Conservation (phyloP, 2,888 invertebrate species). For the Melipona bicolor region DNA sequence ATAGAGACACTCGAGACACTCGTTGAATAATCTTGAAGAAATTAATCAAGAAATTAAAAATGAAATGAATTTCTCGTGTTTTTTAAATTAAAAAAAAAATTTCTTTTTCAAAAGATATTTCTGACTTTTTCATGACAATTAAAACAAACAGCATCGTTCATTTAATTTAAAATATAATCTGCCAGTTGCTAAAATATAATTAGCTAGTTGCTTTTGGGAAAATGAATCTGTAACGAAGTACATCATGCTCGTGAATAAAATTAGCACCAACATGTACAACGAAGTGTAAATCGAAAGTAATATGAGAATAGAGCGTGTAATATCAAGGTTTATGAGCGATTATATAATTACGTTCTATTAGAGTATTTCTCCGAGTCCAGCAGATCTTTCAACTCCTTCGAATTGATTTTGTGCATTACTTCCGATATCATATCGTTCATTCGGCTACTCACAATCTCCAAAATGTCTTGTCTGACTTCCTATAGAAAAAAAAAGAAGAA, state of each 20-base stretch:
- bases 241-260: neutral
- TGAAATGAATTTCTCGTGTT: neutral
- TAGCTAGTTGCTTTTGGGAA: neutral
- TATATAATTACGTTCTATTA: conserved; percentile 57
- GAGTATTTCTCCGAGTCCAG: conserved; percentile 49
- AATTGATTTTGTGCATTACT: conserved; percentile 44
- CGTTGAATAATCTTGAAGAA: too few species aligned
- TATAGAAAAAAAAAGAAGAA: conserved; percentile 25
- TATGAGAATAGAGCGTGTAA: neutral
- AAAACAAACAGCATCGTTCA: neutral
- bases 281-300: neutral
- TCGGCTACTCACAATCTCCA: conserved; percentile 64
- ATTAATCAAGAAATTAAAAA: neutral
- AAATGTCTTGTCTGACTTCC: conserved; percentile 70
- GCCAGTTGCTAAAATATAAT: neutral
- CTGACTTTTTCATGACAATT: neutral
- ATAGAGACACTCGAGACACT: too few species aligned
- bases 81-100: neutral
- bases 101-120: neutral
- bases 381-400: conserved; percentile 10
- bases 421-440: conserved; percentile 73
- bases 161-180: neutral
- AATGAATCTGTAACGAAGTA: neutral
- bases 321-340: neutral
- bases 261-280: neutral